Conservation (phyloP, 2,888 invertebrate species). For the Pollenia labialis region DNA sequence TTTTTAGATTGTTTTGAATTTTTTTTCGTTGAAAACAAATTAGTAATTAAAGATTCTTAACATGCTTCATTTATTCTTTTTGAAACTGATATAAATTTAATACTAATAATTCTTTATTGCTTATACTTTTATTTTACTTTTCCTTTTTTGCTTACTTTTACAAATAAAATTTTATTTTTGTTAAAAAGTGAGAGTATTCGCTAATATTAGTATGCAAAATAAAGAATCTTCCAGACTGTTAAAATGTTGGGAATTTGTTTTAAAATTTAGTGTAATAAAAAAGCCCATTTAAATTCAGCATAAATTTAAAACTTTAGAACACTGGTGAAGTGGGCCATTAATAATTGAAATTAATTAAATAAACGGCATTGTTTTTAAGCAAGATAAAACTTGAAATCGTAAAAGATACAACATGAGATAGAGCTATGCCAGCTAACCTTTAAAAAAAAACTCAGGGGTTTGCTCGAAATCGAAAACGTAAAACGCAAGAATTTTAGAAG, state of each 20-base stretch:
- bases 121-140: background rate
- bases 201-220: slow-evolving; percentile 10
- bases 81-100: background rate
- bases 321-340: too few relatives aligned
- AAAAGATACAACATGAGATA: too few relatives aligned
- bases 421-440: too few relatives aligned
- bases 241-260: background rate
- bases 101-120: background rate
- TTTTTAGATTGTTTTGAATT: slow-evolving; percentile 12
- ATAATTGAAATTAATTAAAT: too few relatives aligned
- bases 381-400: too few relatives aligned
- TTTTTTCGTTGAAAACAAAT: background rate
- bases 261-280: background rate
- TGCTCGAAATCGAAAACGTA: too few relatives aligned
- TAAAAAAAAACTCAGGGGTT: too few relatives aligned
- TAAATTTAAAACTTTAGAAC: too few relatives aligned
- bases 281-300: background rate
- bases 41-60: slow-evolving; percentile 30
- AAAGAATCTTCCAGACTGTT: background rate
- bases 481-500: too few relatives aligned
- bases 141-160: too few relatives aligned
- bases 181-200: slow-evolving; percentile 48
- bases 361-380: too few relatives aligned
- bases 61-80: slow-evolving; percentile 30
- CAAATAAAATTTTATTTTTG: background rate